Base-by-base conservation (phyloP, 1,140 invertebrate species). In the Aradophagus sp. region DNA sequence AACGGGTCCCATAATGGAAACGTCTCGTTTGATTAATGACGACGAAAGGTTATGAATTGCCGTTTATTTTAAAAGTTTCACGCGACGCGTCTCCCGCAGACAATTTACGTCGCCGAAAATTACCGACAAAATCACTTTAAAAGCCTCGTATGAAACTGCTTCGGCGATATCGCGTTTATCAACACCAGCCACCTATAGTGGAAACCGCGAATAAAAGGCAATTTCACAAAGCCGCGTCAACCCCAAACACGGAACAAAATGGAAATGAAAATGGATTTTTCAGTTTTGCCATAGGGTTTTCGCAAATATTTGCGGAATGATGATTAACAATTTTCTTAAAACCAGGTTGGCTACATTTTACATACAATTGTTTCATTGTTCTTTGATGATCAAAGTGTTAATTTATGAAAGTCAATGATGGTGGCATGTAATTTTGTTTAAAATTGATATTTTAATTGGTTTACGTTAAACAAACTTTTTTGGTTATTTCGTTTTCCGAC, bases 171-270 rank as follows among this genome's bases (percentile, higher is more conserved):
- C 56, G 34, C 56, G 36, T 56, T 69, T 69, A 69, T 69, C 42
- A 62, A 55, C 48, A 62, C 17, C 48, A 61, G 41, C 50, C 29
- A 29, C 35, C 19, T 56, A 34, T 56, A 53, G 56, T 56, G 42
- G 29, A 62, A 62, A 69, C 66, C 66, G 65, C 65, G 53, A 68
- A 77, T 74, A 69, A 77, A 74, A 75, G 62, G 53, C 70, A 73
- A 68, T 77, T 74, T 45, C 67, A 65, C 67, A 70, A 72, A 67
- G 38, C 35, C 42, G 12, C 42, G 36, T 42, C 42, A 42, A 55
- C 19, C 44, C 44, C 26, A 35, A 63, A 70, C 16, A 53, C n/a
- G n/a, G 8, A 45, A 26, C 47, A 45, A 59, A 53, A 44, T 55
- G 39, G 44, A 38, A 59, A 59, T 59, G 47, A 47, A 52, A 67